A percentile compares a stretch with the other conserved stretches of the same genome.
Conservation (phyloP, 2,113 vertebrate species). For the Pteronura brasiliensis region DNA sequence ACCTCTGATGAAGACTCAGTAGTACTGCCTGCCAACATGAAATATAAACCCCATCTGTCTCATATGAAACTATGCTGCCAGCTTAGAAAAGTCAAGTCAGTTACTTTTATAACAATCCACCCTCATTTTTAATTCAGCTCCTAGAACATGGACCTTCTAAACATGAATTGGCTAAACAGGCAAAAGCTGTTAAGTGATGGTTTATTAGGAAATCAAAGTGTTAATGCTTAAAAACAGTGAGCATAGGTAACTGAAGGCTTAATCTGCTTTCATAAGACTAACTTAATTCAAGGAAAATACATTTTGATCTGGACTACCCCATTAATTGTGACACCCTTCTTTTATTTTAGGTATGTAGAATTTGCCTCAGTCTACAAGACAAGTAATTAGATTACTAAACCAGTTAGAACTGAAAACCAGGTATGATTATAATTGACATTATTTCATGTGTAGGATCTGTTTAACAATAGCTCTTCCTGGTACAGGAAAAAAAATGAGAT, state of each 20-base stretch:
- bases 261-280: not conserved
- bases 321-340: not conserved
- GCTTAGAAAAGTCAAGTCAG: not conserved
- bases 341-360: not conserved
- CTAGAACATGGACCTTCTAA: slow-evolving; percentile 11
- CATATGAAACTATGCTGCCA: not conserved
- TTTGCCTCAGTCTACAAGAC: not conserved
- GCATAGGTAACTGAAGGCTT: not conserved
- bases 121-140: slow-evolving; percentile 11
- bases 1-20: not conserved
- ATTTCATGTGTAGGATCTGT: not conserved
- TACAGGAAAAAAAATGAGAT: not conserved
- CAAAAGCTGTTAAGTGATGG: not conserved
- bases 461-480: slow-evolving; percentile 3
- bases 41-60: not conserved
- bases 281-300: slow-evolving; percentile 21
- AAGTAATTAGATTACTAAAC: not conserved
- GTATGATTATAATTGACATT: not conserved
- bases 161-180: not conserved
- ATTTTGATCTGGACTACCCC: not conserved
- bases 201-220: slow-evolving; percentile 8
- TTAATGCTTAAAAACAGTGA: not conserved
- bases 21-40: not conserved
- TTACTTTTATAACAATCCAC: not conserved
- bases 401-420: not conserved